Percentiles rank a stretch among this genome's conserved stretches.
Evolutionary conservation across 1,140 invertebrate species (phyloP).

Genomic region (Marisa cornuarietis): DNA sequence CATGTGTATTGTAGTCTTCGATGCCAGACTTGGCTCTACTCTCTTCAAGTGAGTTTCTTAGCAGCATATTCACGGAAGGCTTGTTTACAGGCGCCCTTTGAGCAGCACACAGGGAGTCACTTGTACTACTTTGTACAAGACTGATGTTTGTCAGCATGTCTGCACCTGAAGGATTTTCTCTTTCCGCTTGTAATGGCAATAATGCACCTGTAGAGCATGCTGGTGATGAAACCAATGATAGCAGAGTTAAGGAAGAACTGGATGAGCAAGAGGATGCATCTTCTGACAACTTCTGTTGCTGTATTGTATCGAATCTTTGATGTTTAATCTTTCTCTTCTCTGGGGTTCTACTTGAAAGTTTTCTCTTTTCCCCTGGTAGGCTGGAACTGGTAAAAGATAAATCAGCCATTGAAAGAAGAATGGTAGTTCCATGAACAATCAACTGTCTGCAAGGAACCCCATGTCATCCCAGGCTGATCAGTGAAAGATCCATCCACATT

Average conservation of each 20-base stretch:
- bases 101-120: not conserved
- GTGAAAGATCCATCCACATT: no score
- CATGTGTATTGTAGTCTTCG: not conserved
- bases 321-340: not conserved
- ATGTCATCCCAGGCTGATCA: no score
- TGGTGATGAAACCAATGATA: not conserved
- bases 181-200: not conserved
- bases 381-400: no score
- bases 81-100: not conserved
- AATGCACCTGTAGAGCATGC: not conserved
- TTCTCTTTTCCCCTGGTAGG: no score
- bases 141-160: not conserved
- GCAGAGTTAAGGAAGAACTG: no score
- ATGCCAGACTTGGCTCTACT: not conserved
- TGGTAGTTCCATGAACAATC: no score
- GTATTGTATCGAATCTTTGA: slow-evolving; percentile 6
- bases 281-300: not conserved
- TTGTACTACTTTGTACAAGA: not conserved
- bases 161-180: not conserved
- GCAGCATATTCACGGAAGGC: not conserved
- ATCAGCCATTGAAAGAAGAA: no score
- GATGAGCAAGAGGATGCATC: not conserved
- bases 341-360: no score
- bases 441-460: no score
- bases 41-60: not conserved